Evolutionary conservation across 1,140 invertebrate species (phyloP).

Genomic region (Dendroctonus ponderosae): DNA sequence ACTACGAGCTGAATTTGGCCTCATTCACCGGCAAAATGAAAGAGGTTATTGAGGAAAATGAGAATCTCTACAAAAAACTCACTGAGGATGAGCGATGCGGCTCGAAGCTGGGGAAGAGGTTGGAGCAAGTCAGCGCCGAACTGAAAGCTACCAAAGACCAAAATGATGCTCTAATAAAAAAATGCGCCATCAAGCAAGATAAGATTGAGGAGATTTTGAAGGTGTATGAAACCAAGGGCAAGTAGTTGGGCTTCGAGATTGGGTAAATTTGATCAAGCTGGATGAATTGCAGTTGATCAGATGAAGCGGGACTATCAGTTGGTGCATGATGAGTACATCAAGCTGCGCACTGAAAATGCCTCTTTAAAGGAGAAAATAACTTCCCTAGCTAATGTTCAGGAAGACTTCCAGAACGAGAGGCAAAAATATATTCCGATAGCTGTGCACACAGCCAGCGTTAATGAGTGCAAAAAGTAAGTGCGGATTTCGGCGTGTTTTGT

Average conservation of each 20-base stretch:
- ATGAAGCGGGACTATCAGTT: constrained; percentile 60
- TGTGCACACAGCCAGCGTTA: constrained; percentile 58
- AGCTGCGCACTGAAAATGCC: constrained; percentile 57
- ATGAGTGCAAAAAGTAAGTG: constrained; percentile 59
- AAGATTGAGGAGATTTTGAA: constrained; percentile 62
- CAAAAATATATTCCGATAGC: constrained; percentile 56
- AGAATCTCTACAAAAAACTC: constrained; percentile 54
- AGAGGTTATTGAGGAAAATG: constrained; percentile 63
- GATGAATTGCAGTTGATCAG: constrained; percentile 52
- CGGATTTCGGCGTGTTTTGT: not conserved
- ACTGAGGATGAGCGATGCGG: constrained; percentile 57
- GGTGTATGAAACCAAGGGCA: constrained; percentile 59
- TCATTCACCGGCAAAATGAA: constrained; percentile 62
- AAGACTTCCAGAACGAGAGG: constrained; percentile 55
- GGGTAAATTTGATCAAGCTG: constrained; percentile 1
- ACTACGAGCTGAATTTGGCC: constrained; percentile 61
- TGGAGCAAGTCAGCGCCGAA: constrained; percentile 53
- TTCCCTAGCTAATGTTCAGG: constrained; percentile 53
- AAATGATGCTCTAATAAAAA: constrained; percentile 58
- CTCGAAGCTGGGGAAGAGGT: constrained; percentile 53
- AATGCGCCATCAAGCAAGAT: constrained; percentile 57
- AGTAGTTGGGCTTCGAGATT: not conserved
- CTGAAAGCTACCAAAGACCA: constrained; percentile 59
- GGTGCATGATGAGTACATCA: constrained; percentile 57
- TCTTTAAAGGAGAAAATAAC: constrained; percentile 58